Base-by-base conservation (phyloP, 1,140 invertebrate genomes). In the Caenorhabditis inopinata region DNA sequence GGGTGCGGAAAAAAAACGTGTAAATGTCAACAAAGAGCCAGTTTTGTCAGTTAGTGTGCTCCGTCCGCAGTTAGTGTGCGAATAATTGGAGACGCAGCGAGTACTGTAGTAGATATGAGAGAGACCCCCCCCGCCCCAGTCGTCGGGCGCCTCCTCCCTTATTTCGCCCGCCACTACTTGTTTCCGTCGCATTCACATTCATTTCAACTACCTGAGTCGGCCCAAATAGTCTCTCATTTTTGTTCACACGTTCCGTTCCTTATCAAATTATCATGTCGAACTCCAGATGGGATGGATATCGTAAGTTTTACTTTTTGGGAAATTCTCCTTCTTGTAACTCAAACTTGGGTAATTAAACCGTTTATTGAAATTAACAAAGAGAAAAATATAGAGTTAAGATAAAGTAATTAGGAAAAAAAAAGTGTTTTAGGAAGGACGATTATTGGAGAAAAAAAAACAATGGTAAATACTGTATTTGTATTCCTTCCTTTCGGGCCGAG, bases 11-110 rank as follows among this genome's bases (percentile, higher is more conserved):
- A 42, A 42, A 25, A 68, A 25, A 68, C 58, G 58, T 68, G 58
- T 68, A 68, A 68, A 68, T 68, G 58, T 68, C 58, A 68, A 68
- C 58, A 68, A 68, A 29, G 58, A 38, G 58, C 58, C 32, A 68
- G 58, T 68, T 68, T 68, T 68, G 53, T 58, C 29, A 58, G n/a
- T n/a, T n/a, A n/a, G 27, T 16, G 53, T 32, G 18, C 29, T 11
- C 23, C 5, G 7, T 0, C 35, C 7, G 38, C 16, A 68, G 7
- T 7, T 42, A 42, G 38, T 42, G 14, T 9, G 38, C 27, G 9
- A 2, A 18, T 11, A 68, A 21, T 29, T 21, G 32, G 32, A 68
- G 29, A 68, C 29, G 32, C 58, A 68, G 58, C 35, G 58, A 38
- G 25, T 68, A 68, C 58, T 68, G 58, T 68, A 68, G 58, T 68